Evolutionary conservation across 2,113 vertebrate genomes (phyloP), one percentile per base, ranked within the genome.

Genomic region (Bubo blakistoni): DNA sequence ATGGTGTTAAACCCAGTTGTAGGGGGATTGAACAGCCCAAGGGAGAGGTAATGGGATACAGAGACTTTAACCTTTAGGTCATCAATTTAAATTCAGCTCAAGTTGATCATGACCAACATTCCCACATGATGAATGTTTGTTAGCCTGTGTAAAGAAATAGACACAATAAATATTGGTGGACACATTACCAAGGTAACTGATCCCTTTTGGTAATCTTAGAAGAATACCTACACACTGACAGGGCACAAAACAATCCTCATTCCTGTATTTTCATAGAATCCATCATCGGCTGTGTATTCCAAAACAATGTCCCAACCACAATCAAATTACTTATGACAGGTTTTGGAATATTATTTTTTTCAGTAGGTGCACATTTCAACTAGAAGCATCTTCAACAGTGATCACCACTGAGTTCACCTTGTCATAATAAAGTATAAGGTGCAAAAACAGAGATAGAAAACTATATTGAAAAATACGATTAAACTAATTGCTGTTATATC

Each of bases 151-250:
- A 97, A 96, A 97, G 95, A 91, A 94, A 81, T 66, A 58, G 94
- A 94, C 91, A 97, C 93, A 95, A 96, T 94, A 90, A 91, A 95
- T 97, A 96, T 82, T 96, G 92, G 94, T 86, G 93, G 81, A 94
- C 89, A 86, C 91, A 97, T 97, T 96, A 90, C 96, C 96, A 96
- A 96, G 96, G 96, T 94, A 97, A 96, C 93, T 90, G 93, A 96
- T 97, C 96, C 96, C 94, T 81, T 79, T 38, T 34, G 83, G 92
- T 91, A 94, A 95, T 96, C 93, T 93, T 71, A 79, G 55, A 89
- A 97, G 94, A 96, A 97, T 94, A 94, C 87, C 83, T 94, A 72
- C 46, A 34, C 25, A 55, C 19, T 78, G 83, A 84, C 63, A 90
- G 42, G 29, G 47, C 80, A 86, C 21, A 42, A 94, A 86, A 30